Evolutionary conservation across 2,113 vertebrate species (phyloP), one percentile per base, ranked within the genome.

Genomic region (Pitta sordida): DNA sequence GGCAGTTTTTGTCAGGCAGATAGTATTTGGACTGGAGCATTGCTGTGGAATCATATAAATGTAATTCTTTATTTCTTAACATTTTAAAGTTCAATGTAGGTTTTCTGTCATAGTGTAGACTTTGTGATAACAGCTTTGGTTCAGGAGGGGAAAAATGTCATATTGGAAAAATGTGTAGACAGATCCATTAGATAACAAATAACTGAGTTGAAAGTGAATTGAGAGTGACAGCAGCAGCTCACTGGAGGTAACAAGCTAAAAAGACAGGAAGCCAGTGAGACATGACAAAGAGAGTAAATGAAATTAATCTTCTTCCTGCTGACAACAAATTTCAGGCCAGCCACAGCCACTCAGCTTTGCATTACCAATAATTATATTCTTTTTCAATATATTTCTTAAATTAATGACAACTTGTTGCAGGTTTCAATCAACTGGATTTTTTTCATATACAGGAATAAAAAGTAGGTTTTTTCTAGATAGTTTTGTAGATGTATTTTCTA

Each of bases 271-370:
- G 91, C 78, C 87, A 96, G 89, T 71, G 96, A 97, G 96, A 97
- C 96, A 97, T 95, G 96, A 96, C 96, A 97, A 93, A 97, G 90
- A 96, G 85, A 93, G 64, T 88, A 97, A 97, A 97, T 96, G 95
- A 97, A 97, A 97, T 97, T 96, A 96, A 97, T 97, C 94, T 97
- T 96, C 92, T 95, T 95, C 88, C 96, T 95, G 95, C 96, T 97
- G 92, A 97, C 95, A 96, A 97, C 85, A 96, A 94, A 87, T 96
- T 96, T 96, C 91, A 93, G 86, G n/a, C 80, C 53, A 95, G 91
- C 51, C 77, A 74, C 65, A 93, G 67, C 16, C 64, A 93, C 67
- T 6, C 62, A 89, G 78, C 32, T 96, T 90, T 84, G 78, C 64
- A 78, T 86, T 92, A 83, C 41, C 19, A 49, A 55, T 70, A 93